A percentile compares a stretch with the other conserved stretches of the same genome.
Conservation (phyloP, 2,888 invertebrate species). For the Stenodema calcarata region DNA sequence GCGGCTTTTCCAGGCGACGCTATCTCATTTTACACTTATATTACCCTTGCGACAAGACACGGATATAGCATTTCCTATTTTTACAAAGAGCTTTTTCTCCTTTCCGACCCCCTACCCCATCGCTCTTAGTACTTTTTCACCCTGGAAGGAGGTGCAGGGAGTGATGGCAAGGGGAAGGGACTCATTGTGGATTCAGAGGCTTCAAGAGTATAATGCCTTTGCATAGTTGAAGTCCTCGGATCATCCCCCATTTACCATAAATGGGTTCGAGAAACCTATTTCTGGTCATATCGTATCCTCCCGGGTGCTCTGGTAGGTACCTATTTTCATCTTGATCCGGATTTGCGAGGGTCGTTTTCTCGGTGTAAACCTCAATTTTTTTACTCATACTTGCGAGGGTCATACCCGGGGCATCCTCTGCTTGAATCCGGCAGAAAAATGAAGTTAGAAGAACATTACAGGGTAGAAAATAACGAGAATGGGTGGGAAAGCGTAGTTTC, state of each 20-base stretch:
- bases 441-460: no score
- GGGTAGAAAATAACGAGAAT: no score
- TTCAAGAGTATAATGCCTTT: background rate
- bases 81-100: slow-evolving; percentile 39
- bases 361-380: background rate
- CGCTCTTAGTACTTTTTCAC: no score
- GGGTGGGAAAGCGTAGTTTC: no score
- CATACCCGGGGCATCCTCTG: no score
- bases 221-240: slow-evolving; percentile 27
- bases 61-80: slow-evolving; percentile 50
- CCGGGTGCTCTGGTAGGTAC: background rate
- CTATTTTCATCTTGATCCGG: slow-evolving; percentile 1
- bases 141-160: no score
- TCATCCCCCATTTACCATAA: slow-evolving; percentile 28
- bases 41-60: slow-evolving; percentile 49
- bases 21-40: slow-evolving; percentile 52
- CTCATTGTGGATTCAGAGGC: slow-evolving; percentile 15
- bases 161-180: background rate
- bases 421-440: no score
- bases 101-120: no score
- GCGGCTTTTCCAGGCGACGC: slow-evolving; percentile 44
- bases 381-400: no score
- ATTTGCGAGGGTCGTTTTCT: background rate
- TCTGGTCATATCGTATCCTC: slow-evolving; percentile 2
- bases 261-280: background rate